Conservation (phyloP, 2,797 vertebrate genomes). For the Rhinella marina region DNA sequence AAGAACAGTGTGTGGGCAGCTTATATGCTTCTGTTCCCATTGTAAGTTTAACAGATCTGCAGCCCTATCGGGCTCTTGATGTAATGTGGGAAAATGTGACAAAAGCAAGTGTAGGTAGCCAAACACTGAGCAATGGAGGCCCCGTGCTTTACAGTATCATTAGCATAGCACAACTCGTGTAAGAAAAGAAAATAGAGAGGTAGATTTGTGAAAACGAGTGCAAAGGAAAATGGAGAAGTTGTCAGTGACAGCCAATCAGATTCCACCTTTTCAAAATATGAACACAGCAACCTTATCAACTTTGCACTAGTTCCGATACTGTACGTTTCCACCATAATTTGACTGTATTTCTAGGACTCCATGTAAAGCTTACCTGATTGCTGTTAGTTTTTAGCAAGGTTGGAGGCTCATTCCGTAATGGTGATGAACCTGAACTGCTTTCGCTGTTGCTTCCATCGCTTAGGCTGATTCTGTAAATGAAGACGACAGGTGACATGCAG, state of each 20-base stretch:
- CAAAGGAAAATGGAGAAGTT: neutral
- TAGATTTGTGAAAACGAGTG: no score
- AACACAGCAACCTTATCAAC: neutral
- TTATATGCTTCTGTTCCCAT: constrained; percentile 44
- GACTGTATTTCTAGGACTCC: neutral
- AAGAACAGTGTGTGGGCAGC: constrained; percentile 55
- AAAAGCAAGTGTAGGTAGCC: constrained; percentile 21
- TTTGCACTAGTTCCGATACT: neutral
- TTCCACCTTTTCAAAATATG: neutral
- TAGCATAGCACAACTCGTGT: neutral
- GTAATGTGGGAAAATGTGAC: constrained; percentile 43
- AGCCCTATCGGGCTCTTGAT: constrained; percentile 48
- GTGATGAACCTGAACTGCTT: constrained; percentile 86
- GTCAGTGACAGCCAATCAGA: no score
- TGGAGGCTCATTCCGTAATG: constrained; percentile 78
- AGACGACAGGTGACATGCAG: neutral
- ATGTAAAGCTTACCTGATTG: constrained; percentile 82
- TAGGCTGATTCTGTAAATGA: constrained; percentile 83
- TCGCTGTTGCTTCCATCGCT: constrained; percentile 95
- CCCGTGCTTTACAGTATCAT: constrained; percentile 46
- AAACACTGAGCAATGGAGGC: constrained; percentile 17
- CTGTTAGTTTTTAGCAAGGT: constrained; percentile 86
- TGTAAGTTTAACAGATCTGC: constrained; percentile 54
- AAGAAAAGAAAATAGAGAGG: neutral
- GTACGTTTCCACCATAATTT: neutral